Evolutionary conservation across 2,888 invertebrate species (phyloP).

Genomic region (Physocephala rufipes): DNA sequence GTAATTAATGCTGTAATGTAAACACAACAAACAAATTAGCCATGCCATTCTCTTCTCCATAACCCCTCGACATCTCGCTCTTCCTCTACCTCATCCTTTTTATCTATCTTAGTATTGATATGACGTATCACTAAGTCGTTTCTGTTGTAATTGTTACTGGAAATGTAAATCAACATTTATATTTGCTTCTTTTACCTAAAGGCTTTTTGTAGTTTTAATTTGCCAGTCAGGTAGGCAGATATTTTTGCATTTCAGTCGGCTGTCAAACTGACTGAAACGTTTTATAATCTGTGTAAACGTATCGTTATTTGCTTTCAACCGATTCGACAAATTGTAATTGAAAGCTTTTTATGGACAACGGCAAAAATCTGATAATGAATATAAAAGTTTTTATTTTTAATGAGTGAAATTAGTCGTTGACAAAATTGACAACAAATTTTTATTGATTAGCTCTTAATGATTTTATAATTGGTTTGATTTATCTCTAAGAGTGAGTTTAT

Average conservation of each 20-base stretch:
- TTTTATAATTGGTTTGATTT: neutral
- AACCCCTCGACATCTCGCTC: neutral
- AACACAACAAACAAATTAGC: neutral
- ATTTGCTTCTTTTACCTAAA: neutral
- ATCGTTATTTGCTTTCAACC: neutral
- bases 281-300: neutral
- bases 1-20: neutral
- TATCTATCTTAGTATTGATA: no score
- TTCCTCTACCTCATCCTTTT: no score
- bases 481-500: no score
- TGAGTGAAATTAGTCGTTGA: neutral
- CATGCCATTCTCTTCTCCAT: neutral
- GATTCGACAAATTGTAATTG: slow-evolving; percentile 9
- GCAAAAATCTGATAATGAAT: neutral
- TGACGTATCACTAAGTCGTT: no score
- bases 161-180: no score
- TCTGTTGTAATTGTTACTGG: neutral
- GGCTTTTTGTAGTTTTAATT: no score
- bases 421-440: neutral
- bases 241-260: slow-evolving; percentile 5
- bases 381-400: neutral
- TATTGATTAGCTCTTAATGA: neutral
- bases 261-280: neutral
- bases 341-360: neutral
- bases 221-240: neutral